Conservation (phyloP, 1,140 invertebrate species). For the Aradophagus sp. region DNA sequence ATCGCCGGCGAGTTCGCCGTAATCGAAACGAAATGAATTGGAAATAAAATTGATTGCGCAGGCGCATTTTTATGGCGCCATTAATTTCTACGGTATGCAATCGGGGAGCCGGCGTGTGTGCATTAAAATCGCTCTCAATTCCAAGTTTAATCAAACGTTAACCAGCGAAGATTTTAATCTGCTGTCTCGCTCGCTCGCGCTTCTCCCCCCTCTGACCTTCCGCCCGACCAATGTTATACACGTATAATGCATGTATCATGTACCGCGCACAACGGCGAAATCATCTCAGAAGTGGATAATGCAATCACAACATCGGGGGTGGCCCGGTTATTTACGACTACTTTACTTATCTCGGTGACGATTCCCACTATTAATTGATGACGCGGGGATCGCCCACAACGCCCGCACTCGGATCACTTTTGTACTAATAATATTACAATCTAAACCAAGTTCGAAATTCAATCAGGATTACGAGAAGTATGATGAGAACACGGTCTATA, state of each 20-base stretch:
- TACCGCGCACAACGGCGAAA: conserved; percentile 32
- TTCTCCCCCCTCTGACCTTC: conserved; percentile 28
- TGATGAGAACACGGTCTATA: too few species aligned
- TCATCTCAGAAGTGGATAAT: conserved; percentile 68
- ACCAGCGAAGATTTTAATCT: conserved; percentile 75
- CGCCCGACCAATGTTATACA: conserved; percentile 43
- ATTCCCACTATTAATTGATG: conserved; percentile 58
- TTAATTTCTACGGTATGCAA: conserved; percentile 67
- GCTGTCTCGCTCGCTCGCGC: conserved; percentile 46
- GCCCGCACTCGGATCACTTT: conserved; percentile 16
- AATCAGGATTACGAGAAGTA: conserved; percentile 2
- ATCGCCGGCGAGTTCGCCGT: conserved; percentile 19
- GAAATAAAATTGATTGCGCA: conserved; percentile 43
- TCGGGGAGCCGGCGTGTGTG: conserved; percentile 58
- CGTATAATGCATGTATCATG: conserved; percentile 46
- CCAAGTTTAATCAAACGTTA: conserved; percentile 75
- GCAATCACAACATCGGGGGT: conserved; percentile 74
- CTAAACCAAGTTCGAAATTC: conserved; percentile 16
- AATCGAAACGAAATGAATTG: conserved; percentile 51
- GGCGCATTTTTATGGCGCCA: conserved; percentile 54
- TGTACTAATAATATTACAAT: conserved; percentile 20
- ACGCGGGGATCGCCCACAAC: conserved; percentile 21
- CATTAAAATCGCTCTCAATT: conserved; percentile 73
- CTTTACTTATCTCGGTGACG: conserved; percentile 66
- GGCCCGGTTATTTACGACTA: conserved; percentile 73